phyloP scores from a whole-genome alignment of 2,113 vertebrate genomes.

The Caloenas nicobarica region DNA sequence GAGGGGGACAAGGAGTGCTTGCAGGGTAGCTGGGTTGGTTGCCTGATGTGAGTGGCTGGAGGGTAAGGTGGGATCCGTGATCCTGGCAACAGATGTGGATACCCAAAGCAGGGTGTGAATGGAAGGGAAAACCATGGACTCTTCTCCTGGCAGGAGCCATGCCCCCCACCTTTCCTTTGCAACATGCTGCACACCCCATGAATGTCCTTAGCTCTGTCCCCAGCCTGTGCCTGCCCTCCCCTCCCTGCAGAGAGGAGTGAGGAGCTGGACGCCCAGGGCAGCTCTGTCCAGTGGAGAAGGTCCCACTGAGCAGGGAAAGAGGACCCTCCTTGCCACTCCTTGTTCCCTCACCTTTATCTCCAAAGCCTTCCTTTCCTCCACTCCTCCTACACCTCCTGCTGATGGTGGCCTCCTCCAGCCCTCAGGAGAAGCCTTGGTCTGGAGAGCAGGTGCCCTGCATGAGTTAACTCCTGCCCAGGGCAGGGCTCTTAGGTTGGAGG shows the following conservation, averaged over 20 bases:
- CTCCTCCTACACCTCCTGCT: background rate
- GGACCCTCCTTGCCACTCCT: background rate
- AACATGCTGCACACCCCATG: background rate
- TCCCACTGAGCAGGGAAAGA: background rate
- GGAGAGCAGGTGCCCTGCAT: background rate
- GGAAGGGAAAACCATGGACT: background rate
- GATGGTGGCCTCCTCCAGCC: background rate
- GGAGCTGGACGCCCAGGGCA: background rate
- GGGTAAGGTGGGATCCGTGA: background rate
- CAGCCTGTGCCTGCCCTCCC: background rate
- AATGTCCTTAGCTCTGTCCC: background rate
- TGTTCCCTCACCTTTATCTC: background rate
- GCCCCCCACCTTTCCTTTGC: background rate
- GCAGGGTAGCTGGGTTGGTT: background rate
- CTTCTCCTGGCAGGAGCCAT: background rate
- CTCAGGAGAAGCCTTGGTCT: background rate
- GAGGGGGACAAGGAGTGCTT: background rate
- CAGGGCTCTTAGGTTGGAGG: background rate
- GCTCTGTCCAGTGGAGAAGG: background rate
- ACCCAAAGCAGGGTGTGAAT: background rate
- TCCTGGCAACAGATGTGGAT: rapidly evolving
- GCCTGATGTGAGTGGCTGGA: background rate
- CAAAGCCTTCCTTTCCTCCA: background rate
- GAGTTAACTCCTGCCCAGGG: background rate
- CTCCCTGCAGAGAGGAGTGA: background rate